Percentiles rank a stretch among this genome's conserved stretches.
Conservation (phyloP, 2,888 invertebrate genomes). For the Trypoxylon attenuatum region DNA sequence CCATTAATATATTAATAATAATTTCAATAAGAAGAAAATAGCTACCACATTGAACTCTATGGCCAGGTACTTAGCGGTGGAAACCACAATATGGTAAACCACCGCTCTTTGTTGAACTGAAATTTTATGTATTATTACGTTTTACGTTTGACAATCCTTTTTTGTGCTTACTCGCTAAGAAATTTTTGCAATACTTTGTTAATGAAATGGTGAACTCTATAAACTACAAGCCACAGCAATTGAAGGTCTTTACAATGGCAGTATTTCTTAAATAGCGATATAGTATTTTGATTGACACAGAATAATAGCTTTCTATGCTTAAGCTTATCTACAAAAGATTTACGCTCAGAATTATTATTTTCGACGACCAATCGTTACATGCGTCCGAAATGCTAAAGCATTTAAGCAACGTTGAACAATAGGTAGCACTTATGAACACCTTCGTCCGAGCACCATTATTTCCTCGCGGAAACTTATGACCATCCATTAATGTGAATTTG, state of each 20-base stretch:
- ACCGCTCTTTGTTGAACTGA: constrained; percentile 26
- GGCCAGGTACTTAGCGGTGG: constrained; percentile 56
- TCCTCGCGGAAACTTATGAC: too few relatives aligned
- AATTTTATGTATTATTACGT: constrained; percentile 30
- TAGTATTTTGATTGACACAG: constrained; percentile 9
- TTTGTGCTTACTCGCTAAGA: constrained; percentile 33
- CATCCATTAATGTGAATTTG: too few relatives aligned
- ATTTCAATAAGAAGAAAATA: constrained; percentile 39
- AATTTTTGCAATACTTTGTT: constrained; percentile 16
- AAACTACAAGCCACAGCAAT: constrained; percentile 23
- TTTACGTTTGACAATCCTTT: constrained; percentile 21
- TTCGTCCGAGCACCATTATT: too few relatives aligned
- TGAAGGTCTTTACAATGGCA: constrained; percentile 44
- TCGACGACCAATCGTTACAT: too few relatives aligned
- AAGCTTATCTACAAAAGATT: too few relatives aligned
- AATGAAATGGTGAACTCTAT: constrained; percentile 31
- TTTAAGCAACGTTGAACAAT: too few relatives aligned
- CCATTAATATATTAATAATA: constrained; percentile 18
- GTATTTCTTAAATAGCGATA: constrained; percentile 39
- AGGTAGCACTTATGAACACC: too few relatives aligned
- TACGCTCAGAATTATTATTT: too few relatives aligned
- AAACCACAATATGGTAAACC: constrained; percentile 38
- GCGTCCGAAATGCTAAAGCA: too few relatives aligned
- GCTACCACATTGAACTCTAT: constrained; percentile 52
- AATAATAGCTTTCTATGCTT: too few relatives aligned